Base-by-base conservation (phyloP, 2,113 vertebrate genomes). In the zebrafish (Danio rerio) region DNA sequence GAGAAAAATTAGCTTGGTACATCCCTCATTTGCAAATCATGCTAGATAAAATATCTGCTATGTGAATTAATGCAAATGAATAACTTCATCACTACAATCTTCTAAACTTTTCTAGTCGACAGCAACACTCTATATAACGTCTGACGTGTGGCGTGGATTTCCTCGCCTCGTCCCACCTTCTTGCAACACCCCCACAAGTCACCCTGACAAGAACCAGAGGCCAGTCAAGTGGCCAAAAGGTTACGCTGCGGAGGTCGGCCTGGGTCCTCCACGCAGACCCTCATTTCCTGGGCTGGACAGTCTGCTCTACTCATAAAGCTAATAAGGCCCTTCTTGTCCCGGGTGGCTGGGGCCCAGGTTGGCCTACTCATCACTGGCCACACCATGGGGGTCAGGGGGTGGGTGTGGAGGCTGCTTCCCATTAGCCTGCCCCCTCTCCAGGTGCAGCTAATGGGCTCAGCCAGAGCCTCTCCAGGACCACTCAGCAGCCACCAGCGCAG, bases 221-320 rank as follows among this genome's bases (percentile, higher is more conserved):
- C 91, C 86, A 90, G 88, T 87, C 87, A 7, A 8, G 91, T 76
- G 52, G 84, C 86, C 92, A 94, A 93, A 93, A 92, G 95, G 95
- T 95, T 95, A 95, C 81, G 76, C 87, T 74, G 82, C 88, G 84
- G 89, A 93, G 95, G 96, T 95, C 94, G 93, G 88, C 89, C 72
- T 61, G 4, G 88, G 92, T 94, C 92, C 94, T 93, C 86, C 90
- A 88, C 53, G 90, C 92, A 95, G 20, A 93, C 92, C 85, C 95
- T 97, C 95, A 96, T 97, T 97, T 98, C 96, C 96, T 96, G 96
- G 90, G 91, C 90, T 90, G 94, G 93, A 94, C 94, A 92, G 88
- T 93, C 94, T 90, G 93, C 91, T 93, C 92, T 87, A 92, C 94
- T 95, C 94, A 95, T 96, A 95, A 96, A 94, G 94, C 94, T 96